A percentile compares a stretch with the other conserved stretches of the same genome.
These are phyloP conservation scores for Cordilura impudica DNA, from an alignment of 2,888 invertebrate species.

Conservation along the genomic window DNA sequence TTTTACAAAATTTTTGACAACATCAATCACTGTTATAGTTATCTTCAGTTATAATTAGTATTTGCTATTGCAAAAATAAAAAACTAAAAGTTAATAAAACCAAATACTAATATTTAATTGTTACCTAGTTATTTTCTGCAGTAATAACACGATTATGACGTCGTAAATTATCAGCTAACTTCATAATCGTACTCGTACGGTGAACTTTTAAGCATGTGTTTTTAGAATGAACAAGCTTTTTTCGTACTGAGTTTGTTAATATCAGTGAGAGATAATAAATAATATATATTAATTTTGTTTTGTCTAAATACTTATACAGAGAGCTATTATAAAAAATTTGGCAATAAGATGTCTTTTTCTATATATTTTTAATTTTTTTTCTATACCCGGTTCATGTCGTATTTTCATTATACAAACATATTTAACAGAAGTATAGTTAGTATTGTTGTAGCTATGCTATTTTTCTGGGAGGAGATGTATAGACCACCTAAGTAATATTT, in stretches of 20 bases:
- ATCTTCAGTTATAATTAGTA: slow-evolving; percentile 19
- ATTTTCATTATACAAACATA: too few relatives aligned
- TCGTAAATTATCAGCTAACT: slow-evolving; percentile 29
- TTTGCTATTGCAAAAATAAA: not conserved
- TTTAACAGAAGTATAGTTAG: too few relatives aligned
- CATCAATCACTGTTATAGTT: slow-evolving; percentile 8
- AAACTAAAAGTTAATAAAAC: not conserved
- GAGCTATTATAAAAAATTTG: not conserved
- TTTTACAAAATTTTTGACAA: not conserved
- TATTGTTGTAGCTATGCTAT: too few relatives aligned
- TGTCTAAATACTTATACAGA: not conserved
- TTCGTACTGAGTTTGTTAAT: too few relatives aligned
- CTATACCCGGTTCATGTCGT: too few relatives aligned
- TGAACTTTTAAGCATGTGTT: slow-evolving; percentile 8
- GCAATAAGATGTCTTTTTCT: not conserved
- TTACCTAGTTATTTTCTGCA: not conserved
- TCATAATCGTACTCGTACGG: too few relatives aligned
- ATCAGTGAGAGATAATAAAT: too few relatives aligned
- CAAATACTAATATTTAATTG: not conserved
- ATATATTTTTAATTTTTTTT: not conserved
- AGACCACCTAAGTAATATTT: too few relatives aligned
- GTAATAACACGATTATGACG: slow-evolving; percentile 25
- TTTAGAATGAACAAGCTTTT: not conserved
- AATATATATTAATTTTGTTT: too few relatives aligned
- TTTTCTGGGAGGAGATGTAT: too few relatives aligned